phyloP scores from a whole-genome alignment of 30 jellyfish, hydroid and myxozoan genomes.

The Catostylus mosaicus region DNA sequence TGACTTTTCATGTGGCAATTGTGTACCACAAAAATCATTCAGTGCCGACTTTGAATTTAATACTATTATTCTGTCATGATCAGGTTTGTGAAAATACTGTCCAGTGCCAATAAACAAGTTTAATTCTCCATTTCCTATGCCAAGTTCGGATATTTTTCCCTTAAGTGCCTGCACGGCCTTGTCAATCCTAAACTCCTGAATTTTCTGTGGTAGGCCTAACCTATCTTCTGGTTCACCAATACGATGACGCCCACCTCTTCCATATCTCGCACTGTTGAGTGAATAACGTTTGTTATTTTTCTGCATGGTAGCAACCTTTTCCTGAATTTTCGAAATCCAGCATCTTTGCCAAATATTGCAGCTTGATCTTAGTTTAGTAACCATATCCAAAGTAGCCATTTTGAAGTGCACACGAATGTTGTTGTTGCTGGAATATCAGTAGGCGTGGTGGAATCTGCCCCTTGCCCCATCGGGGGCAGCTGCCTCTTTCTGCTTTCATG shows the following conservation, averaged over 20 bases:
- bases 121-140: not conserved
- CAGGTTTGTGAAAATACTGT: slow-evolving; percentile 32
- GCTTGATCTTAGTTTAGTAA: not conserved
- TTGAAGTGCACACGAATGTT: not conserved
- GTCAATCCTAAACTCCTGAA: slow-evolving; percentile 6
- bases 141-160: not conserved
- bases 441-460: not conserved
- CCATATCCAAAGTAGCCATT: not conserved
- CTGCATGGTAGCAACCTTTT: not conserved
- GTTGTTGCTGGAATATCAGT: not conserved
- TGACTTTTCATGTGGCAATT: not conserved
- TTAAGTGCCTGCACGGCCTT: not conserved
- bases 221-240: not conserved
- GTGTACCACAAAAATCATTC: not conserved
- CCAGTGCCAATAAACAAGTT: slow-evolving; percentile 33
- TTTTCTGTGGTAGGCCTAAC: not conserved
- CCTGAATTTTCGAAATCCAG: not conserved
- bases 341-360: not conserved
- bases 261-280: not conserved
- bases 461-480: too few species aligned
- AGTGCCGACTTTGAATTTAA: slow-evolving; percentile 6
- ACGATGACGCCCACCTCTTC: not conserved
- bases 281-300: not conserved
- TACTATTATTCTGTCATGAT: slow-evolving; percentile 39
- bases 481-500: too few species aligned